Evolutionary conservation across 2,113 vertebrate species (phyloP).

Genomic region (Oophaga pumilio): DNA sequence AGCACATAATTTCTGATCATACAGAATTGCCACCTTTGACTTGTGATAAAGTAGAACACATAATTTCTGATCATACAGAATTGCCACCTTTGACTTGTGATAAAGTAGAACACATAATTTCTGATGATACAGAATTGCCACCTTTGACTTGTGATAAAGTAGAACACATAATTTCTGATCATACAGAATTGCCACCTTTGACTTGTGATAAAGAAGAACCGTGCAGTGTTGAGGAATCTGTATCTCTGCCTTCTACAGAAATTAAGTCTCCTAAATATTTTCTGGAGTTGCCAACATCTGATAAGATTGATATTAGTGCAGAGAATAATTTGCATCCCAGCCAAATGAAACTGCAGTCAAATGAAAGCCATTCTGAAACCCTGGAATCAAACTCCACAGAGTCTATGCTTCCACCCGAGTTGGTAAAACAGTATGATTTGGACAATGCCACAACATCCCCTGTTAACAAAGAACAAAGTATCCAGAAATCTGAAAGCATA

Average conservation of each 20-base stretch:
- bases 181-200: not conserved
- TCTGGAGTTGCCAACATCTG: not conserved
- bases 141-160: not conserved
- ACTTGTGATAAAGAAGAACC: not conserved
- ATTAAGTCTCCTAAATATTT: not conserved
- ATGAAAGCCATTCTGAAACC: not conserved
- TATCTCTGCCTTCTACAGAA: not conserved
- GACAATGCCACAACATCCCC: not conserved
- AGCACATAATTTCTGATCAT: conserved; percentile 6
- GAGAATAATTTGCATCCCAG: not conserved
- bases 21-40: not conserved
- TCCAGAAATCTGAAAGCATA: not conserved
- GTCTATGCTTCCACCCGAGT: not conserved
- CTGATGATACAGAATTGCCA: not conserved
- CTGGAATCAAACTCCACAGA: not conserved
- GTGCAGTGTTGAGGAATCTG: not conserved
- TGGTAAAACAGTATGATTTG: not conserved
- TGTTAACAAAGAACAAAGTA: not conserved
- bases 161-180: not conserved
- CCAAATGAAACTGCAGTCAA: not conserved
- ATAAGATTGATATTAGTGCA: not conserved
- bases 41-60: not conserved
- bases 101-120: not conserved
- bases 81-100: not conserved
- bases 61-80: not conserved